Evolutionary conservation across 2,888 invertebrate genomes (phyloP), one percentile per base, ranked within the genome.

Genomic region (Volucella inflata): DNA sequence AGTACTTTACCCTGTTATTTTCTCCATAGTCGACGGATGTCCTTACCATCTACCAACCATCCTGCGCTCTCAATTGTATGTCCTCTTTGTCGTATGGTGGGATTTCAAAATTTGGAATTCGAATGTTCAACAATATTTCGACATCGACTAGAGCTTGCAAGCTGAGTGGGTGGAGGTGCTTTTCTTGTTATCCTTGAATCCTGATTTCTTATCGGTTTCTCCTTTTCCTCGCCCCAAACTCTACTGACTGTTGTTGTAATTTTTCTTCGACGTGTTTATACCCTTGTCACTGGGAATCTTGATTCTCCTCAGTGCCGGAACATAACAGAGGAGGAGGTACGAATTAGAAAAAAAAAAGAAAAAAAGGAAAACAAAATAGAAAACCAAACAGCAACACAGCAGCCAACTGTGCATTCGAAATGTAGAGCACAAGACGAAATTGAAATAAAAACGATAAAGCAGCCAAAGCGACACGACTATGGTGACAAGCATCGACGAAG

Each of bases 261-360:
- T 64, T 78, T 71, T 71, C 78, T 64, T 57, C 78, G 70, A 78
- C 78, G 68, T 67, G 76, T 76, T 71, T 68, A 67, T 75, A 67
- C 77, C 77, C 68, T 48, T 64, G 21, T 71, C 77, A 70, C 50
- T 60, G 67, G 59, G 21, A 68, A 51, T 53, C 46, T 38, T 6
- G 30, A 30, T 30, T 30, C 6, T 50, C 14, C 42, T 6, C 30
- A n/a, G 51, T 16, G 36, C 62, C 48, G 10, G 40, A 21, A 16
- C 10, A 30, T 16, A 17, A 50, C 16, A n/a, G n/a, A n/a, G 11
- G 12, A 3, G 11, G n/a, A 2, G 1, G 30, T 6, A 0, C 3
- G 40, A 55, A 55, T 14, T 30, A n/a, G 14, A 53, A 44, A 11
- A 16, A 30, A 46, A 17, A 6, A 21, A 60, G 38, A 1, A n/a